Conservation (phyloP, 1,140 invertebrate genomes). For the Plodia interpunctella region DNA sequence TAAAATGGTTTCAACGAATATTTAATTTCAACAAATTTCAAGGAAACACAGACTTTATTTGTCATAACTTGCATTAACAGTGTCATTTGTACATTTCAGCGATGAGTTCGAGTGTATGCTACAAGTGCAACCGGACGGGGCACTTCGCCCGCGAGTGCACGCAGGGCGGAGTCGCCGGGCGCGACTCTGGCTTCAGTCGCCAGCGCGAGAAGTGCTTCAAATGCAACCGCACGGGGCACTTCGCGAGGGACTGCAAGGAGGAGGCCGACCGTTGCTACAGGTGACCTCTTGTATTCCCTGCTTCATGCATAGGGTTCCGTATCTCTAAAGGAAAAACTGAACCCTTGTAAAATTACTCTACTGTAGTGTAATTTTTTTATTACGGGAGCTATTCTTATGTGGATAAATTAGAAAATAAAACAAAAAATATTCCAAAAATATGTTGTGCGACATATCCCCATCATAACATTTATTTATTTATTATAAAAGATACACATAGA, state of each 20-base stretch:
- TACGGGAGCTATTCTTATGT: too few relatives aligned
- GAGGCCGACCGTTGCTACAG: constrained; percentile 91
- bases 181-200: constrained; percentile 78
- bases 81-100: constrained; percentile 40
- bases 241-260: constrained; percentile 94
- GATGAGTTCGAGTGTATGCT: constrained; percentile 90
- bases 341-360: not conserved
- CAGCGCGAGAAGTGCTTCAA: constrained; percentile 94
- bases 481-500: too few relatives aligned
- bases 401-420: too few relatives aligned
- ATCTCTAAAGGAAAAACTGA: not conserved
- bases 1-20: too few relatives aligned
- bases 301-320: not conserved
- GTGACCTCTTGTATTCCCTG: constrained; percentile 22
- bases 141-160: constrained; percentile 92
- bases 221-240: constrained; percentile 95
- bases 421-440: too few relatives aligned
- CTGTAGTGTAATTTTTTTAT: too few relatives aligned
- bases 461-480: too few relatives aligned
- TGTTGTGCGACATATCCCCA: too few relatives aligned
- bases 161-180: constrained; percentile 79
- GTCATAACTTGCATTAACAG: not conserved
- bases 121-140: constrained; percentile 92
- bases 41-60: too few relatives aligned
- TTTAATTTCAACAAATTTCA: too few relatives aligned